Conservation (phyloP, 2,888 invertebrate species). For the Drosophila seclusa region DNA sequence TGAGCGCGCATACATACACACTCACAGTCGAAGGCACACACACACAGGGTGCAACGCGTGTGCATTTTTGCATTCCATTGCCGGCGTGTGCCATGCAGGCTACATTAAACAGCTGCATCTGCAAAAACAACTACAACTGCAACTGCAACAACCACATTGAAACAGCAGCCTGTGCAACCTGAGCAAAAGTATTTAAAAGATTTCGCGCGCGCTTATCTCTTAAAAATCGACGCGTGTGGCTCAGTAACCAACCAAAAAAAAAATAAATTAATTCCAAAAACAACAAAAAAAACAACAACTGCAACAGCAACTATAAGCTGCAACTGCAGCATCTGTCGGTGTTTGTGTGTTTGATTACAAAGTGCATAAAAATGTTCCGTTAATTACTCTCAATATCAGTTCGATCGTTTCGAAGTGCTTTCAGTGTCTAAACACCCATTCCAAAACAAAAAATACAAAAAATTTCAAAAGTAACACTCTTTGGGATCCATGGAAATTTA, state of each 20-base stretch:
- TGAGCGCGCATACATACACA: conserved; percentile 49
- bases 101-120: conserved; percentile 61
- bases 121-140: conserved; percentile 31
- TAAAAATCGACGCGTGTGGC: conserved; percentile 62
- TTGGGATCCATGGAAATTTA: conserved; percentile 12
- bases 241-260: conserved; percentile 29
- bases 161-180: conserved; percentile 36
- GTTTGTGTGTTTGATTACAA: conserved; percentile 19
- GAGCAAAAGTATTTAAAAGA: conserved; percentile 48
- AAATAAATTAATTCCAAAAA: conserved; percentile 1
- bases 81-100: conserved; percentile 72
- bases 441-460: background rate
- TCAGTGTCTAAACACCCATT: background rate
- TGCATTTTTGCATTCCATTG: conserved; percentile 68
- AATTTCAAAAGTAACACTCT: conserved; percentile 4
- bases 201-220: conserved; percentile 59
- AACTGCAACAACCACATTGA: conserved; percentile 24
- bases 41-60: conserved; percentile 42
- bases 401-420: conserved; percentile 21
- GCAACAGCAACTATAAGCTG: conserved; percentile 37
- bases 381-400: conserved; percentile 32
- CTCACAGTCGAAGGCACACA: conserved; percentile 26
- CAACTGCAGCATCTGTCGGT: conserved; percentile 21
- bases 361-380: conserved; percentile 29
- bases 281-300: conserved; percentile 26